Evolutionary conservation across 2,797 vertebrate species (phyloP).

Genomic region (Leucoraja ocellata): DNA sequence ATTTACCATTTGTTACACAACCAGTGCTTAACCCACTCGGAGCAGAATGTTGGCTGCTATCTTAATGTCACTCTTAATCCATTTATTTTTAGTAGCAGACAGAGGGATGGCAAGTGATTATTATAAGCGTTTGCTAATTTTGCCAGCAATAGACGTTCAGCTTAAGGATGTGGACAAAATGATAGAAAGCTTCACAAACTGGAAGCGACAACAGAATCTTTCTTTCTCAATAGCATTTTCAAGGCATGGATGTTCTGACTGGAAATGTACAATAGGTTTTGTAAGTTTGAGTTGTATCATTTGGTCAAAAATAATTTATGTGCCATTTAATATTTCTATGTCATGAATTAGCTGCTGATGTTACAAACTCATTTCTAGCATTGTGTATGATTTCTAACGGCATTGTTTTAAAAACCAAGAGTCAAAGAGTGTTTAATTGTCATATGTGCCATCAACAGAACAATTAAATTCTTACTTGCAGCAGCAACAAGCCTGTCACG

Average conservation of each 20-base stretch:
- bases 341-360: not conserved
- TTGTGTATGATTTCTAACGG: not conserved
- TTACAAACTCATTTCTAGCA: not conserved
- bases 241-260: not conserved
- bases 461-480: too few relatives aligned
- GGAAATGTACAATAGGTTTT: not conserved
- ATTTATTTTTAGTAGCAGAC: constrained; percentile 29
- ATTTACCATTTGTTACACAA: too few relatives aligned
- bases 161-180: not conserved
- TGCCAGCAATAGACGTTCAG: not conserved
- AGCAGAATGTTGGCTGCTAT: not conserved
- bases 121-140: not conserved
- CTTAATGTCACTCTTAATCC: not conserved
- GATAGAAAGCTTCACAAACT: not conserved
- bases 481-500: too few relatives aligned
- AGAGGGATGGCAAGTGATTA: not conserved
- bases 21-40: not conserved
- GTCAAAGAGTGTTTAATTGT: too few relatives aligned
- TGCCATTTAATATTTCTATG: not conserved
- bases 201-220: not conserved
- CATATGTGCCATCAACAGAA: too few relatives aligned
- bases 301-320: constrained; percentile 20
- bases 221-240: not conserved
- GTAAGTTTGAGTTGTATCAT: not conserved
- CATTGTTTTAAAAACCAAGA: not conserved